A percentile compares a stretch with the other conserved stretches of the same genome.
Evolutionary conservation across 1,140 invertebrate genomes (phyloP).

Genomic region (Drosophila bocqueti): DNA sequence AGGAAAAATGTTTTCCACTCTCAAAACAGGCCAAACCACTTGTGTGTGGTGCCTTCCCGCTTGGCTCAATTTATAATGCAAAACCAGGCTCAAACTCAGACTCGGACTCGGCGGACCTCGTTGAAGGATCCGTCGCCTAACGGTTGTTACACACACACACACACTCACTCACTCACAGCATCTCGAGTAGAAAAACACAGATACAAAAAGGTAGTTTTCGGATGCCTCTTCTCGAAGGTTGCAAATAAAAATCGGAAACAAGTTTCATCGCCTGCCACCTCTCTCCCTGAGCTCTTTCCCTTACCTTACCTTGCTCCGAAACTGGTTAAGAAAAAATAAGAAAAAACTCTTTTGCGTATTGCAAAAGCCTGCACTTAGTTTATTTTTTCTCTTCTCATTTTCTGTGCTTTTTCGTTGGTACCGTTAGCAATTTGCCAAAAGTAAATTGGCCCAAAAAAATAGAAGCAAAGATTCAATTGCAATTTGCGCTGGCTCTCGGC

Average conservation of each 20-base stretch:
- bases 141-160: constrained; percentile 51
- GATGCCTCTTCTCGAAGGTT: constrained; percentile 66
- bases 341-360: constrained; percentile 44
- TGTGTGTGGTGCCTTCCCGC: constrained; percentile 36
- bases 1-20: constrained; percentile 40
- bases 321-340: constrained; percentile 26
- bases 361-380: constrained; percentile 46
- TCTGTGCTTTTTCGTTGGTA: constrained; percentile 40
- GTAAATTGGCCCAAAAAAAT: constrained; percentile 59
- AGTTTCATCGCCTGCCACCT: constrained; percentile 47
- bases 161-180: not conserved
- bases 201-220: constrained; percentile 57
- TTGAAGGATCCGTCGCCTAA: constrained; percentile 64
- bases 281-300: constrained; percentile 2
- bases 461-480: constrained; percentile 48
- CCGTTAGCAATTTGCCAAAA: constrained; percentile 80
- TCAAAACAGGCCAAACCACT: constrained; percentile 61
- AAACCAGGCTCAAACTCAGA: constrained; percentile 37
- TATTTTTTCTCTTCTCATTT: constrained; percentile 2
- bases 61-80: constrained; percentile 55
- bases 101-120: constrained; percentile 6
- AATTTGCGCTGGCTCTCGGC: constrained; percentile 32
- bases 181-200: constrained; percentile 21
- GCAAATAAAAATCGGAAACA: constrained; percentile 64
- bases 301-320: constrained; percentile 23